Conservation (phyloP, 1,140 invertebrate genomes). For the Drosophila ambigua region DNA sequence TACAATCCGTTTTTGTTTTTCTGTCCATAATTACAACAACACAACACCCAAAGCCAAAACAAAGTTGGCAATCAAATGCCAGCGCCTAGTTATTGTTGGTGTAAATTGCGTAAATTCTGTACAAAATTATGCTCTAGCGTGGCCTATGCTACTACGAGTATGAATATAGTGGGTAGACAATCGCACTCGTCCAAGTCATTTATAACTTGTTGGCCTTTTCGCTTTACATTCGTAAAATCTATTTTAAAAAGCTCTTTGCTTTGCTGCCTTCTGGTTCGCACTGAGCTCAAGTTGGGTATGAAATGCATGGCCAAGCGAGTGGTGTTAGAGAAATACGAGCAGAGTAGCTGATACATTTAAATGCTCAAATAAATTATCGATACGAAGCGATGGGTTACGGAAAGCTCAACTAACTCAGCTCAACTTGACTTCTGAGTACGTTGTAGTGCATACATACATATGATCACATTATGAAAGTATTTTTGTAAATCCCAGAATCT, state of each 20-base stretch:
- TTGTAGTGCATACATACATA: too few relatives aligned
- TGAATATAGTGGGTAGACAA: constrained; percentile 8
- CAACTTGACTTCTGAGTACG: too few relatives aligned
- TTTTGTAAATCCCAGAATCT: too few relatives aligned
- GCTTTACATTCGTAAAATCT: constrained; percentile 68
- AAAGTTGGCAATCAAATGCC: constrained; percentile 70
- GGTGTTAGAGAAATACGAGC: constrained; percentile 6
- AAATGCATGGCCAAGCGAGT: constrained; percentile 35
- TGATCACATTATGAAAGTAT: too few relatives aligned
- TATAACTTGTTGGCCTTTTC: constrained; percentile 32
- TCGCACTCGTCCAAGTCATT: constrained; percentile 12
- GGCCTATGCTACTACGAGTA: constrained; percentile 16
- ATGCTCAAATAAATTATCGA: too few relatives aligned
- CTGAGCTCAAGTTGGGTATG: constrained; percentile 55
- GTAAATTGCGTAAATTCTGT: constrained; percentile 79
- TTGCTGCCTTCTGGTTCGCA: constrained; percentile 52
- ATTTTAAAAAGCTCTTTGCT: constrained; percentile 55
- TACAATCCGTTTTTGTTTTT: constrained; percentile 42
- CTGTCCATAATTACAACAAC: constrained; percentile 71
- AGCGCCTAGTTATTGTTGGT: constrained; percentile 38
- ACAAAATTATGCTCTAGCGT: constrained; percentile 67
- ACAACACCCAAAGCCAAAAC: constrained; percentile 18
- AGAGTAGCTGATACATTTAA: neutral
- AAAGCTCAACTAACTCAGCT: too few relatives aligned
- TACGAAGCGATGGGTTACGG: too few relatives aligned